Evolutionary conservation across 2,113 vertebrate species (phyloP).

Genomic region (Ahaetulla prasina): DNA sequence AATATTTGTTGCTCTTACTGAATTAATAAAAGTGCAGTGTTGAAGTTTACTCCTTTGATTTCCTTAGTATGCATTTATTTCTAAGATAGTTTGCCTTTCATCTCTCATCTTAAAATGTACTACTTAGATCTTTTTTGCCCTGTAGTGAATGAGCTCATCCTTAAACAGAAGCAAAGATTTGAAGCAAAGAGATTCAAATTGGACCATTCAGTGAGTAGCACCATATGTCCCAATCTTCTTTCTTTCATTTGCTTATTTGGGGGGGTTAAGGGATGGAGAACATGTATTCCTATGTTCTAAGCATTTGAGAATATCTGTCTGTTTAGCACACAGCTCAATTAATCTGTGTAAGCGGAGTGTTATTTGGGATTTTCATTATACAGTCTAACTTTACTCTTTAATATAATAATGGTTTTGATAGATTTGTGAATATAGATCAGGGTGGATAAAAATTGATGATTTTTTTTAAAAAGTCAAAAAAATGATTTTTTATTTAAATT

Average conservation of each 20-base stretch:
- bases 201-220: constrained; percentile 96
- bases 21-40: not conserved
- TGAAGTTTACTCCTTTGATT: not conserved
- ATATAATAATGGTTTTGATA: not conserved
- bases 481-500: too few relatives aligned
- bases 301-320: not conserved
- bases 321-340: not conserved
- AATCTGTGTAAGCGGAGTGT: not conserved
- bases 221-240: constrained; percentile 78
- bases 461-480: too few relatives aligned
- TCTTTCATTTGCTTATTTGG: constrained; percentile 54
- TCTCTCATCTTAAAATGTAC: not conserved
- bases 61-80: not conserved
- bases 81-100: not conserved
- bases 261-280: not conserved
- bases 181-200: constrained; percentile 96
- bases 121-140: not conserved
- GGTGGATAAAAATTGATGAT: too few relatives aligned
- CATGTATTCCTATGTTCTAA: not conserved
- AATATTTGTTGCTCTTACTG: not conserved
- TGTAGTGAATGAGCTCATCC: constrained; percentile 96
- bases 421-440: not conserved
- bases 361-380: not conserved
- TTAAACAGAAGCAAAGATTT: constrained; percentile 96
- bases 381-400: not conserved